A percentile compares a stretch with the other conserved stretches of the same genome.
Evolutionary conservation across 2,888 invertebrate genomes (phyloP).

Genomic region (Axea sp.): DNA sequence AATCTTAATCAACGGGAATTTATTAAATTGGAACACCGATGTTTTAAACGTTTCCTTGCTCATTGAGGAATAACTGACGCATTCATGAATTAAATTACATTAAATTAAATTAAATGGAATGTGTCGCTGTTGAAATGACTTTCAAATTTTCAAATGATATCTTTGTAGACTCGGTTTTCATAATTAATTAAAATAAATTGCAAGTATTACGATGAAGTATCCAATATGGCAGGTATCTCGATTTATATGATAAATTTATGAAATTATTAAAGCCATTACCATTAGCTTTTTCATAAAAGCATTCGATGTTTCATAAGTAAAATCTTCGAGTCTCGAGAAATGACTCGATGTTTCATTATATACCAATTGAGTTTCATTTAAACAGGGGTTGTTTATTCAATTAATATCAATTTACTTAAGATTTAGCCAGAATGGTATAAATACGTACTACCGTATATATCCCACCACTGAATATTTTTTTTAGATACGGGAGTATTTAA

Average conservation of each 20-base stretch:
- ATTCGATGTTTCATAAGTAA: slow-evolving; percentile 28
- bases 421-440: slow-evolving; percentile 59
- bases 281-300: slow-evolving; percentile 37
- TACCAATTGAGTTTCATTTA: slow-evolving; percentile 77
- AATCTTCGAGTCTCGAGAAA: slow-evolving; percentile 46
- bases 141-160: too few species aligned
- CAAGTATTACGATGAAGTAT: slow-evolving; percentile 1
- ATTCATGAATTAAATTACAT: too few species aligned
- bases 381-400: slow-evolving; percentile 75
- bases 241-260: slow-evolving; percentile 56
- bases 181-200: slow-evolving; percentile 36
- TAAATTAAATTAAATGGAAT: too few species aligned
- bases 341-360: slow-evolving; percentile 72
- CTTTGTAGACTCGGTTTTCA: too few species aligned
- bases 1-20: background rate
- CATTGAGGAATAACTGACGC: too few species aligned
- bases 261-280: slow-evolving; percentile 41
- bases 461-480: slow-evolving; percentile 67
- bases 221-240: slow-evolving; percentile 37
- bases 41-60: background rate
- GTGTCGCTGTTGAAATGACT: too few species aligned
- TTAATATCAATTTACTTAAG: slow-evolving; percentile 77
- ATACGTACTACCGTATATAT: slow-evolving; percentile 41
- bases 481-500: slow-evolving; percentile 78
- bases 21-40: background rate